These are phyloP conservation scores for Archaeoteleia sp. DNA, from an alignment of 2,888 invertebrate genomes.

Conservation along the genomic window DNA sequence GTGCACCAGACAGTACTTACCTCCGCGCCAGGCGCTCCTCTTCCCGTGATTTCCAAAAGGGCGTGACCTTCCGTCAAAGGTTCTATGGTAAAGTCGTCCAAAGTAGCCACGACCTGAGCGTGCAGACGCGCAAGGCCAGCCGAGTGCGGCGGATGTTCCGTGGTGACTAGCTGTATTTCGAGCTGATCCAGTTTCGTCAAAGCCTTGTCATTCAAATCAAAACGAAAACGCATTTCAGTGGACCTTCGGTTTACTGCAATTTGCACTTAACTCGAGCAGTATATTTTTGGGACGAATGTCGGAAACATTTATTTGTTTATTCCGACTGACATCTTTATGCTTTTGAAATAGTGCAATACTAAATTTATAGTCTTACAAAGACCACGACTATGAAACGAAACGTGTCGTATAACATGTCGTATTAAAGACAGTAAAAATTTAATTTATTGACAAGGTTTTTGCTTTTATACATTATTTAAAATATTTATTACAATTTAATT, in stretches of 20 bases:
- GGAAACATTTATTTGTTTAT: too few species aligned
- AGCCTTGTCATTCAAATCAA: slow-evolving; percentile 76
- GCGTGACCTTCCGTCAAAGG: slow-evolving; percentile 84
- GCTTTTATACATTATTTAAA: too few species aligned
- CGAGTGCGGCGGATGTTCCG: slow-evolving; percentile 80
- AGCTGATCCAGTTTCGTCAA: slow-evolving; percentile 84
- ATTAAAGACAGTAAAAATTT: too few species aligned
- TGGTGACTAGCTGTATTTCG: slow-evolving; percentile 82
- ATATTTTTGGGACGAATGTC: not conserved
- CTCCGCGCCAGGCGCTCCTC: slow-evolving; percentile 80
- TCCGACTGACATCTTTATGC: too few species aligned
- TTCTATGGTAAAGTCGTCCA: slow-evolving; percentile 81
- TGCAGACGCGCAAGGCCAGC: slow-evolving; percentile 82
- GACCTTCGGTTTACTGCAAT: not conserved
- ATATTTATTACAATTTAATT: too few species aligned
- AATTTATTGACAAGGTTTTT: too few species aligned
- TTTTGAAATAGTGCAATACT: too few species aligned
- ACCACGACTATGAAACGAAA: too few species aligned
- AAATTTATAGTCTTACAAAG: too few species aligned
- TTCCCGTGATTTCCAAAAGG: slow-evolving; percentile 82
- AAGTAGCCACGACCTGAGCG: slow-evolving; percentile 80
- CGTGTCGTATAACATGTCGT: too few species aligned
- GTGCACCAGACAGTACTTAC: slow-evolving; percentile 59
- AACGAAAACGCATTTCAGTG: not conserved
- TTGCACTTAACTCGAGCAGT: too few species aligned